Conservation (phyloP, 2,797 vertebrate species). For the Brachyalestes nurse region DNA sequence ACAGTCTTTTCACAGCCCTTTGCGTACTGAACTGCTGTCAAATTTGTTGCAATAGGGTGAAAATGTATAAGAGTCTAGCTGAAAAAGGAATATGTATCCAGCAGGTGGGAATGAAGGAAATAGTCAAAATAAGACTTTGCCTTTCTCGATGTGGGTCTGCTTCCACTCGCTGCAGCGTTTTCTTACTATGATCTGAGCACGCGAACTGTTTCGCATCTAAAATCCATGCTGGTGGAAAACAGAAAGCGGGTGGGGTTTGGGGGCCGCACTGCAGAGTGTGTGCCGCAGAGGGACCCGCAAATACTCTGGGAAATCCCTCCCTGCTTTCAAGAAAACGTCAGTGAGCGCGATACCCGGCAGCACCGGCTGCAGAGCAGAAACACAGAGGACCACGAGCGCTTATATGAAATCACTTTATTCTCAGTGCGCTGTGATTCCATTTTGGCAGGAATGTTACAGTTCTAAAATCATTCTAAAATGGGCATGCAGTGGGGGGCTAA, state of each 20-base stretch:
- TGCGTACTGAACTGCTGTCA: conserved; percentile 72
- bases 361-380: conserved; percentile 68
- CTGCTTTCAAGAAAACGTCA: conserved; percentile 31
- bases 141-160: conserved; percentile 36
- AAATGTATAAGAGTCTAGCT: conserved; percentile 63
- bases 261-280: conserved; percentile 36
- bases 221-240: conserved; percentile 48
- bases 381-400: conserved; percentile 73
- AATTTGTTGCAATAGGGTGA: conserved; percentile 52
- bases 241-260: not conserved
- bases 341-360: not conserved
- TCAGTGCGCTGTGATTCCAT: conserved; percentile 95
- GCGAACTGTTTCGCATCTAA: conserved; percentile 18
- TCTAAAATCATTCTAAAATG: conserved; percentile 79
- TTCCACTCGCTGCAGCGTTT: conserved; percentile 23
- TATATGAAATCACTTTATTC: conserved; percentile 89
- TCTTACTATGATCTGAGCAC: conserved; percentile 16
- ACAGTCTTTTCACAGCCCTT: conserved; percentile 74
- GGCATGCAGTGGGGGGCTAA: conserved; percentile 90
- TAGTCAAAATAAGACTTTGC: conserved; percentile 61
- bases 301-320: conserved; percentile 2
- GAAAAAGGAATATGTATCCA: conserved; percentile 55
- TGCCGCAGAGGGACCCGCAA: conserved; percentile 22
- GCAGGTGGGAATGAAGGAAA: conserved; percentile 54
- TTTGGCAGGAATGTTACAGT: conserved; percentile 86